Percentiles rank a stretch among this genome's conserved stretches.
Evolutionary conservation across 2,797 vertebrate species (phyloP).

Genomic region (Acropternis orthonyx): DNA sequence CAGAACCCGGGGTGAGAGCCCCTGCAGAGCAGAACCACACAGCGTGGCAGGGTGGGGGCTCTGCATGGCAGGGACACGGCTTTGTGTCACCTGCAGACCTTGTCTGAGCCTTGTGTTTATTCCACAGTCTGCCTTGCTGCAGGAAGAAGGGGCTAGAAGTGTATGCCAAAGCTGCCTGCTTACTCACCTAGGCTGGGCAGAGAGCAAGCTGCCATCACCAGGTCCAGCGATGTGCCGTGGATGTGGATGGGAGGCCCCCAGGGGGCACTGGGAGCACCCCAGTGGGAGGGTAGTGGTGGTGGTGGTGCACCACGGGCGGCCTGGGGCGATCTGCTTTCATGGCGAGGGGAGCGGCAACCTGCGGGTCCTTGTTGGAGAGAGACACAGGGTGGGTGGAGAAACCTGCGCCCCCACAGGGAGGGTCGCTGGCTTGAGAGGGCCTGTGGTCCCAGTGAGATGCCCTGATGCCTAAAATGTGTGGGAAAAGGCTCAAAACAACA

Average conservation of each 20-base stretch:
- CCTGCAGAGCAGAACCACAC: background rate
- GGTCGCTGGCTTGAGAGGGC: background rate
- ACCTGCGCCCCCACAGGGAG: fast-evolving
- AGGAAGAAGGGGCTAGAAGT: background rate
- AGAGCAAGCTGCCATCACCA: background rate
- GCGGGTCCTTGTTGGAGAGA: slow-evolving; percentile 52
- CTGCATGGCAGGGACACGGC: background rate
- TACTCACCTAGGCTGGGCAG: slow-evolving; percentile 71
- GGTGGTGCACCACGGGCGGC: slow-evolving; percentile 79
- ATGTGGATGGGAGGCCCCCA: slow-evolving; percentile 51
- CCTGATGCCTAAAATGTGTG: no score
- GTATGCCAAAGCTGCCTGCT: fast-evolving
- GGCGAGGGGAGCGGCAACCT: slow-evolving; percentile 27
- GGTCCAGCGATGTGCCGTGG: slow-evolving; percentile 45
- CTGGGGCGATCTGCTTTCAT: slow-evolving; percentile 68
- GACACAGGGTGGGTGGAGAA: background rate
- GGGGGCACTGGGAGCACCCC: background rate
- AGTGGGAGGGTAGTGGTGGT: slow-evolving; percentile 78
- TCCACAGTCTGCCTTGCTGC: background rate
- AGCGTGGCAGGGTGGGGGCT: background rate
- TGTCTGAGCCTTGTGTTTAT: background rate
- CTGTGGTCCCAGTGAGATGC: background rate
- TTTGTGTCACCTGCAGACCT: background rate
- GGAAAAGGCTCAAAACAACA: no score
- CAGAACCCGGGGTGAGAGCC: background rate